Evolutionary conservation across 1,140 invertebrate species (phyloP).

Genomic region (Nilaparvata lugens): DNA sequence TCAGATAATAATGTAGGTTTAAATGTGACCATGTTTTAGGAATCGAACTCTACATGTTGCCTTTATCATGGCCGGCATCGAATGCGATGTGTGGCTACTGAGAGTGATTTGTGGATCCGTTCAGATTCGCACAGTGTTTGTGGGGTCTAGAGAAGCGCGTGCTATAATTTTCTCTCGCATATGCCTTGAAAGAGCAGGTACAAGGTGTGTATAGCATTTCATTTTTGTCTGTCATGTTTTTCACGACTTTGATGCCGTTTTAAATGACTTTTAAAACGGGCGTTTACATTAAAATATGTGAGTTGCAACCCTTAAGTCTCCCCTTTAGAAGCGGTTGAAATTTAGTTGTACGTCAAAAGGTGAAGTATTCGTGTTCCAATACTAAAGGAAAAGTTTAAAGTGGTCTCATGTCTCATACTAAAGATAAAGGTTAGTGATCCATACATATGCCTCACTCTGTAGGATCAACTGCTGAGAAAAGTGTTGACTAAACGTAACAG

Average conservation of each 20-base stretch:
- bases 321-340: no score
- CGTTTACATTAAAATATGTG: background rate
- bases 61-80: slow-evolving; percentile 78
- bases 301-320: background rate
- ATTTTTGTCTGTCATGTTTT: background rate
- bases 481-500: no score
- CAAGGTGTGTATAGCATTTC: slow-evolving; percentile 30
- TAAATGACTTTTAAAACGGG: no score
- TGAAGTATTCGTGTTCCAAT: no score
- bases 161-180: slow-evolving; percentile 90
- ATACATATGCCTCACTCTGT: background rate
- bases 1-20: no score
- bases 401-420: no score
- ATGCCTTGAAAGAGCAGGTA: slow-evolving; percentile 93
- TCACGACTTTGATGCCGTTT: background rate
- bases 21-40: slow-evolving; percentile 36
- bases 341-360: no score
- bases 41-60: slow-evolving; percentile 91
- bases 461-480: background rate
- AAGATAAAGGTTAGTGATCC: no score
- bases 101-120: slow-evolving; percentile 94
- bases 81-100: slow-evolving; percentile 79
- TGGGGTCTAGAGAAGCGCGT: slow-evolving; percentile 82
- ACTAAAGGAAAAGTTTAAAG: background rate
- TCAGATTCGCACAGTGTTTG: slow-evolving; percentile 94